phyloP scores from a whole-genome alignment of 2,888 invertebrate genomes.

The Clanis bilineata region DNA sequence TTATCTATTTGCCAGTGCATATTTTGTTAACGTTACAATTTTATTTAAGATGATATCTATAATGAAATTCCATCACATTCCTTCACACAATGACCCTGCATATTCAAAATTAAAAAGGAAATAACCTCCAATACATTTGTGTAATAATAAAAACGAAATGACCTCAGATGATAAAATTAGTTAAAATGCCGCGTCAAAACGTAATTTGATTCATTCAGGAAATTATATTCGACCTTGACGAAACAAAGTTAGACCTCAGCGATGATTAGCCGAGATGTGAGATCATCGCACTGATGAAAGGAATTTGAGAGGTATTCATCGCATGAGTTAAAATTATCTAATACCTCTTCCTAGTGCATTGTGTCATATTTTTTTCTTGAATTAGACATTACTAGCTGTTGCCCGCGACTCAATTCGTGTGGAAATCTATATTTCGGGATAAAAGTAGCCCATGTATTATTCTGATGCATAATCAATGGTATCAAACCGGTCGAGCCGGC shows the following conservation, averaged over 20 bases:
- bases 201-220: constrained; percentile 41
- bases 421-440: too few species aligned
- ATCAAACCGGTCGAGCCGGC: too few species aligned
- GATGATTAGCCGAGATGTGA: constrained; percentile 33
- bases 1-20: not conserved
- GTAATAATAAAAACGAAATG: not conserved
- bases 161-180: not conserved
- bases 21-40: not conserved
- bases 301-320: constrained; percentile 18
- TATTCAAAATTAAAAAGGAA: not conserved
- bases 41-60: not conserved
- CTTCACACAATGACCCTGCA: not conserved
- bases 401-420: too few species aligned
- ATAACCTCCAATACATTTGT: not conserved
- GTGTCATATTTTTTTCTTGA: too few species aligned
- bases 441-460: too few species aligned
- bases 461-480: too few species aligned
- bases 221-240: constrained; percentile 50
- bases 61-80: not conserved
- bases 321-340: not conserved
- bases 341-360: constrained; percentile 6
- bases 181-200: not conserved
- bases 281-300: constrained; percentile 31
- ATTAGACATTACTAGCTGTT: too few species aligned
- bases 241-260: constrained; percentile 31